These are phyloP conservation scores for Drosophila neotestacea DNA, from an alignment of 2,888 invertebrate genomes.

Conservation along the genomic window DNA sequence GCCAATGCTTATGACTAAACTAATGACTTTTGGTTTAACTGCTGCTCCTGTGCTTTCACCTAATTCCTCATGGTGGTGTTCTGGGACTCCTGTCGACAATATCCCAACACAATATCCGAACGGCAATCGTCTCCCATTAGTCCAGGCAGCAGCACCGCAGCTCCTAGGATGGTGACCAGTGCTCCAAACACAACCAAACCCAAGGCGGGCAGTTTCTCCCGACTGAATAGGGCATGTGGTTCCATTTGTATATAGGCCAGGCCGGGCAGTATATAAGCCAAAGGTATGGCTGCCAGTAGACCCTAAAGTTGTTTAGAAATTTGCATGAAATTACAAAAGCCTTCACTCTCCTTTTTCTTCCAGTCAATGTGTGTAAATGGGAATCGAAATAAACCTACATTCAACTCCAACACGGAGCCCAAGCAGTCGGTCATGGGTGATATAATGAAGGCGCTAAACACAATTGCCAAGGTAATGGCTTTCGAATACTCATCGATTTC, in stretches of 20 bases:
- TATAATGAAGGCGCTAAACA: slow-evolving; percentile 89
- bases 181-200: slow-evolving; percentile 89
- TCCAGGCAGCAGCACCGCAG: slow-evolving; percentile 83
- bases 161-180: slow-evolving; percentile 84
- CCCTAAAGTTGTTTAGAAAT: slow-evolving; percentile 86
- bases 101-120: slow-evolving; percentile 84
- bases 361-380: slow-evolving; percentile 16
- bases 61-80: slow-evolving; percentile 67
- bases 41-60: slow-evolving; percentile 22
- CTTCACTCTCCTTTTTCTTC: background rate
- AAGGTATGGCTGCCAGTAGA: slow-evolving; percentile 92
- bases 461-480: slow-evolving; percentile 87
- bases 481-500: slow-evolving; percentile 84
- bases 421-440: slow-evolving; percentile 94
- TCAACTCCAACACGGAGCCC: slow-evolving; percentile 92
- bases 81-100: slow-evolving; percentile 82
- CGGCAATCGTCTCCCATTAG: slow-evolving; percentile 85
- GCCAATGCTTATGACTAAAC: slow-evolving; percentile 52
- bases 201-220: slow-evolving; percentile 90
- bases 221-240: slow-evolving; percentile 89
- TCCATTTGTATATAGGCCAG: slow-evolving; percentile 91
- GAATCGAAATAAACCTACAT: slow-evolving; percentile 86
- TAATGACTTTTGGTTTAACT: slow-evolving; percentile 60
- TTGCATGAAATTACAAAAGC: slow-evolving; percentile 55
- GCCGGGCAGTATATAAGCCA: slow-evolving; percentile 93